phyloP scores from a whole-genome alignment of 2,113 vertebrate genomes.

The Epinephelus fuscoguttatus region DNA sequence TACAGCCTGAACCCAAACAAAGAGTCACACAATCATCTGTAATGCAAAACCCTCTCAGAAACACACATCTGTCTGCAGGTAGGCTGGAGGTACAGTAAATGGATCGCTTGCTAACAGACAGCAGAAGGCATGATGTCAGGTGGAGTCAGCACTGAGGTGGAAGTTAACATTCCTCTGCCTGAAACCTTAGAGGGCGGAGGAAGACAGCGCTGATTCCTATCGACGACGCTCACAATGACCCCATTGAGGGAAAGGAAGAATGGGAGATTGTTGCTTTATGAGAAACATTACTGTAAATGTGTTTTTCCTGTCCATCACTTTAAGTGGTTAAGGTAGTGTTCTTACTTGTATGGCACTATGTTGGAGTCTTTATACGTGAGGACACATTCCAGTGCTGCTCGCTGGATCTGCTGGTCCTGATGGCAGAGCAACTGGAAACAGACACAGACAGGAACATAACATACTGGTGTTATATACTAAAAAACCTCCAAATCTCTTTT shows the following conservation, averaged over 20 bases:
- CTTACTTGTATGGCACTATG: constrained; percentile 93
- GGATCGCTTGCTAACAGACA: constrained; percentile 53
- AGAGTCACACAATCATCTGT: constrained; percentile 16
- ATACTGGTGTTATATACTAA: not conserved
- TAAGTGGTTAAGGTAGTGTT: not conserved
- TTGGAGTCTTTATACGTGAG: constrained; percentile 93
- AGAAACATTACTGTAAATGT: not conserved
- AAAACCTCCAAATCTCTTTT: not conserved
- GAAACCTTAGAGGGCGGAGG: constrained; percentile 61
- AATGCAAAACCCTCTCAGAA: constrained; percentile 17
- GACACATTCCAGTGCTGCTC: constrained; percentile 91
- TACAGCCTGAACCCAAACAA: constrained; percentile 29
- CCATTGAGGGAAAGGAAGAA: constrained; percentile 33
- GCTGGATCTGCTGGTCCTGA: constrained; percentile 94
- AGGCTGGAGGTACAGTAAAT: constrained; percentile 13
- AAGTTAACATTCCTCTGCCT: constrained; percentile 58
- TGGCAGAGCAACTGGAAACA: constrained; percentile 90
- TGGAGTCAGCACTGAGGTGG: constrained; percentile 10
- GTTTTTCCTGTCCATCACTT: not conserved
- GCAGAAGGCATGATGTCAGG: constrained; percentile 9
- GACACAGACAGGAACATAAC: not conserved
- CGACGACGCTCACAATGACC: constrained; percentile 42
- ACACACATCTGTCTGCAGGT: constrained; percentile 34
- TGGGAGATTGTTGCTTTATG: not conserved
- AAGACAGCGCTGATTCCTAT: constrained; percentile 42